Conservation (phyloP, 2,888 invertebrate genomes). For the Amiota communis region DNA sequence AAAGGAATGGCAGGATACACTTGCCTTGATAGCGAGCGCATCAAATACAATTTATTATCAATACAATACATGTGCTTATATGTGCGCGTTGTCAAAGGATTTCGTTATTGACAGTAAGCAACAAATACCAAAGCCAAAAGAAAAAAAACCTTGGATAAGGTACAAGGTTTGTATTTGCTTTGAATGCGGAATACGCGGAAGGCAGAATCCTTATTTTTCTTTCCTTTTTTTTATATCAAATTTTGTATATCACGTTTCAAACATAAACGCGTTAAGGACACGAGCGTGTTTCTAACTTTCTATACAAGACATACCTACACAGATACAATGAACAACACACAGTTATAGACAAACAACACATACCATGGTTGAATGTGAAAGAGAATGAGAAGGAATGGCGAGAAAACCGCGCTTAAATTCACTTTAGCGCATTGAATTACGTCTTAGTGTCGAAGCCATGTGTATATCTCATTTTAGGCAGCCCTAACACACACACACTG, state of each 20-base stretch:
- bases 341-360: neutral
- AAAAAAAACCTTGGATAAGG: no score
- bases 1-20: slow-evolving; percentile 28
- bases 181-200: no score
- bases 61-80: neutral
- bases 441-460: slow-evolving; percentile 27
- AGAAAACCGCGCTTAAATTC: slow-evolving; percentile 55
- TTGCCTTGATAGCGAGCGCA: slow-evolving; percentile 39
- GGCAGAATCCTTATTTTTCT: neutral
- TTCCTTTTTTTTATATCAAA: slow-evolving; percentile 25
- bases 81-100: slow-evolving; percentile 6
- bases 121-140: slow-evolving; percentile 6
- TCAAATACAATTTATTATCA: slow-evolving; percentile 17
- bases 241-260: slow-evolving; percentile 67
- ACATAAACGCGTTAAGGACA: slow-evolving; percentile 65
- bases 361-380: slow-evolving; percentile 49
- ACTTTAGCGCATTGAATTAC: slow-evolving; percentile 56
- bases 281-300: slow-evolving; percentile 41
- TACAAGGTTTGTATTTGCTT: neutral
- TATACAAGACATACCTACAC: neutral
- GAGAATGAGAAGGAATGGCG: slow-evolving; percentile 34
- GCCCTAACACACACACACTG: slow-evolving; percentile 29
- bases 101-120: slow-evolving; percentile 18
- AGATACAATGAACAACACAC: neutral
- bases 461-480: slow-evolving; percentile 20